Evolutionary conservation across 2,113 vertebrate species (phyloP), one percentile per base, ranked within the genome.

Genomic region (Burhinus oedicnemus): DNA sequence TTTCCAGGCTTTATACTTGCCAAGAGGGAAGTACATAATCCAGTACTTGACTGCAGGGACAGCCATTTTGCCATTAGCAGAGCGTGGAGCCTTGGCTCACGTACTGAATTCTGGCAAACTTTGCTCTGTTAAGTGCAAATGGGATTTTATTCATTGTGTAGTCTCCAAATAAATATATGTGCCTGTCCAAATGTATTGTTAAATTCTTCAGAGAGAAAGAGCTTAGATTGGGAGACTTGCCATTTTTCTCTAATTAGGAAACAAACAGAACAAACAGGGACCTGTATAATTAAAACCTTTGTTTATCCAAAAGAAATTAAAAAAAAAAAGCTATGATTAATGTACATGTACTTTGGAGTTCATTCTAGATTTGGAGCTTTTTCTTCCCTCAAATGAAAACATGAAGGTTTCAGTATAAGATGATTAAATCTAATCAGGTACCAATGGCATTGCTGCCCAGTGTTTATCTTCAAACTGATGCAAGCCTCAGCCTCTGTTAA

Each of bases 211-310:
- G 95, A 97, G 92, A 47, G 89, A 97, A 94, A 62, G 62, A 82
- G 61, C 93, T 97, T 92, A 89, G 89, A 91, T 72, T 97, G 96
- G 94, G 96, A 98, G 85, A 58, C 74, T 96, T 98, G 96, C 94
- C 96, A 97, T 97, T 98, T 98, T 97, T 93, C 58, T 95, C 95
- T 97, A 98, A 97, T 97, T 98, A 97, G 96, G 89, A 97, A 97
- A 96, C 94, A 97, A 98, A 96, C 90, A 96, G 93, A 95, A 87
- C 91, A 88, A 93, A 65, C 71, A 77, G 11, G 65, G 87, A 91
- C 47, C 85, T 97, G 82, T 96, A 98, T 97, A 98, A 98, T 97
- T 98, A 98, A 98, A 98, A 97, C 40, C 60, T 96, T 97, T 97
- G 95, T 97, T 98, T 96, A 76, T 89, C 89, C 96, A 98, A 96